phyloP scores from a whole-genome alignment of 2,797 vertebrate species.

The Intellagama lesueurii region DNA sequence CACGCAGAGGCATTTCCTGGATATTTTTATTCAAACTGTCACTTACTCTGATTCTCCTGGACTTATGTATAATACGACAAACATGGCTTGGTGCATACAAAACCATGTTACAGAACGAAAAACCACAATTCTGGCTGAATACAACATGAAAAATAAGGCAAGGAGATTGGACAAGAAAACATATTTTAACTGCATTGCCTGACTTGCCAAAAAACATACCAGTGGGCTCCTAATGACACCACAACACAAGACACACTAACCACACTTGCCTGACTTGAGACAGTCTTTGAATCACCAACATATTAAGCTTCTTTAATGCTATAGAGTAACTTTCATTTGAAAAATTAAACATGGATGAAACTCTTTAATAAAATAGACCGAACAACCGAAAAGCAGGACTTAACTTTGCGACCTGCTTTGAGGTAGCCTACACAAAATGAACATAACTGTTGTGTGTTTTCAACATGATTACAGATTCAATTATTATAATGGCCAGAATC shows the following conservation, averaged over 20 bases:
- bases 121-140: too few relatives aligned
- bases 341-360: neutral
- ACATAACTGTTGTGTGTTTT: constrained; percentile 77
- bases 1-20: neutral
- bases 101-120: too few relatives aligned
- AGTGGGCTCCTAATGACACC: too few relatives aligned
- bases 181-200: too few relatives aligned
- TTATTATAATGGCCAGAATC: constrained; percentile 75
- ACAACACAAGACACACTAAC: too few relatives aligned
- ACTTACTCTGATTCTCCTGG: neutral
- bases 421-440: constrained; percentile 94
- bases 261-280: too few relatives aligned
- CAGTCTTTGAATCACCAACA: too few relatives aligned
- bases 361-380: neutral
- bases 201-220: too few relatives aligned
- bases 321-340: neutral
- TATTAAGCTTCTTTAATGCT: neutral
- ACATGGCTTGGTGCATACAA: too few relatives aligned
- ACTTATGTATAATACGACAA: too few relatives aligned
- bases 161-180: too few relatives aligned
- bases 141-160: too few relatives aligned
- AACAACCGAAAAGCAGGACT: neutral
- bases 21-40: neutral
- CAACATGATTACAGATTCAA: constrained; percentile 83
- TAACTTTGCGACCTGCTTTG: constrained; percentile 85